These are phyloP conservation scores for Drosophila sturtevanti DNA, from an alignment of 1,140 invertebrate species.

Conservation along the genomic window DNA sequence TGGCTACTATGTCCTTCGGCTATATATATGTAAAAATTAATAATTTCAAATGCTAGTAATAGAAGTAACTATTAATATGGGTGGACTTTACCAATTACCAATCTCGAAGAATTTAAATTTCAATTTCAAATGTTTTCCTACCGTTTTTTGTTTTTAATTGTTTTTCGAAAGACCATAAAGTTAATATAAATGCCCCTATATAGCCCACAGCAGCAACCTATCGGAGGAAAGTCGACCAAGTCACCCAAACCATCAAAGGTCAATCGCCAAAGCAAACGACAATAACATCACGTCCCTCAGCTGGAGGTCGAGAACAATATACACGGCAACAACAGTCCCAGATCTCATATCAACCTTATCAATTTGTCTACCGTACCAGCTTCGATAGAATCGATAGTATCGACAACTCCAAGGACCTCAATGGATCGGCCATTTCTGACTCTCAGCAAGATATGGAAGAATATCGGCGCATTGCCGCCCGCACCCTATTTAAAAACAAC, in stretches of 20 bases:
- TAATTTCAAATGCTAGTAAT: too few relatives aligned
- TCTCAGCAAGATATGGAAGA: conserved; percentile 5
- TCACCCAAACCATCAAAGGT: neutral
- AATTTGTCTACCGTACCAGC: neutral
- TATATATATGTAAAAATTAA: too few relatives aligned
- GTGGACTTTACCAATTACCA: too few relatives aligned
- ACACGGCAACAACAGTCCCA: neutral
- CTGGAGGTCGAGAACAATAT: neutral
- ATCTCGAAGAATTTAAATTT: too few relatives aligned
- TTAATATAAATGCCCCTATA: too few relatives aligned
- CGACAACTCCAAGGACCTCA: conserved; percentile 6
- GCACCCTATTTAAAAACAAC: neutral
- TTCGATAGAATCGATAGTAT: conserved; percentile 27
- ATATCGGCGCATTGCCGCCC: conserved; percentile 16
- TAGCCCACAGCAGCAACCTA: neutral
- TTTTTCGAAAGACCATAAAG: too few relatives aligned
- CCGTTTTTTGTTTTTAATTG: too few relatives aligned
- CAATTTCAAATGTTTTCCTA: too few relatives aligned
- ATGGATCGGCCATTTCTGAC: neutral
- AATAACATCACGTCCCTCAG: neutral
- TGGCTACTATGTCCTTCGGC: too few relatives aligned
- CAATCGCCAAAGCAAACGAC: neutral
- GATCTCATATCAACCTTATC: neutral
- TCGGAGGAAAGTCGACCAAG: neutral
- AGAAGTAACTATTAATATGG: too few relatives aligned